Evolutionary conservation across 2,797 vertebrate species (phyloP).

Genomic region (Ctenopoma kingsleyae): DNA sequence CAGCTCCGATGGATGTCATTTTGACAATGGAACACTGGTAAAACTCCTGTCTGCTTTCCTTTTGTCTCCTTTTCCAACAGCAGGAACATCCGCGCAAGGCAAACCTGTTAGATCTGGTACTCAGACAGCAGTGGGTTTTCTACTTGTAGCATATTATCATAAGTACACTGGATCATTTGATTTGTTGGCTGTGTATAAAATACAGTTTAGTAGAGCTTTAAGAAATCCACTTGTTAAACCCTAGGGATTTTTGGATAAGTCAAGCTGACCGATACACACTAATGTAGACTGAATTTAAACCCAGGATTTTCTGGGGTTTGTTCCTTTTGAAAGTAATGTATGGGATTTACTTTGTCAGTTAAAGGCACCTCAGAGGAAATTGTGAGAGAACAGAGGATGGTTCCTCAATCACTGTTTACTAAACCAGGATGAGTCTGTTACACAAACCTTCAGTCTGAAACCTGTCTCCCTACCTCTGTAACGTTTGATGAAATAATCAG

Average conservation of each 20-base stretch:
- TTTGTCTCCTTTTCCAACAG: constrained; percentile 77
- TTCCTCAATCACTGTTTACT: constrained; percentile 9
- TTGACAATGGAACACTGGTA: constrained; percentile 14
- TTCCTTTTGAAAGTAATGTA: neutral
- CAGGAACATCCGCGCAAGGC: constrained; percentile 85
- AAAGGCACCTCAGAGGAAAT: neutral
- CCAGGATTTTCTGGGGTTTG: neutral
- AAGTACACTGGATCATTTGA: neutral
- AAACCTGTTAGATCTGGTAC: constrained; percentile 84
- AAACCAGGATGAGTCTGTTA: neutral
- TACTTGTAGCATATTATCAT: neutral
- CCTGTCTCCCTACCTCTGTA: neutral
- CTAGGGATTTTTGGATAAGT: neutral
- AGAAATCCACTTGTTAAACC: neutral
- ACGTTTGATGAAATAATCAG: neutral
- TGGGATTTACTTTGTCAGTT: neutral
- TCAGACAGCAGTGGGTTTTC: constrained; percentile 47
- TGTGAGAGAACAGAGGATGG: constrained; percentile 1
- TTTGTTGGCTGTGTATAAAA: neutral
- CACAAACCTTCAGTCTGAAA: too few species aligned
- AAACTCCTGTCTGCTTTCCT: constrained; percentile 58
- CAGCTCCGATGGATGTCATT: constrained; percentile 31
- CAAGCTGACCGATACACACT: neutral
- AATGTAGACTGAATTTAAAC: constrained; percentile 1
- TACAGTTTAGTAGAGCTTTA: neutral